Evolutionary conservation across 2,888 invertebrate genomes (phyloP).

Genomic region (Nematopogon swammerdamellus): DNA sequence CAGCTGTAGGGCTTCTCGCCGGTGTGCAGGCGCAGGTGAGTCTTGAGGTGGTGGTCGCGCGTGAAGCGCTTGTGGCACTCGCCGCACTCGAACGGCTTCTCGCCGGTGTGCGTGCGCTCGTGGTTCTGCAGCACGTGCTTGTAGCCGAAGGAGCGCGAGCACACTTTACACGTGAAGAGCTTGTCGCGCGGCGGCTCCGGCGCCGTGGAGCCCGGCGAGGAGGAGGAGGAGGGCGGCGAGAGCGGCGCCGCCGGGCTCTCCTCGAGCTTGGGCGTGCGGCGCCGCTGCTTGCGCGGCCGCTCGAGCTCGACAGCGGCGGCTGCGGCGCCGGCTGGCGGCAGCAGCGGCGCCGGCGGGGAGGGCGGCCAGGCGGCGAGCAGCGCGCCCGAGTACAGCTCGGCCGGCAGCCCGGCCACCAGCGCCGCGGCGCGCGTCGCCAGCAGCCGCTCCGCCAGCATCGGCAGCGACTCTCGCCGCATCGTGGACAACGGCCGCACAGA

Average conservation of each 20-base stretch:
- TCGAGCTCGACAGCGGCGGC: constrained; percentile 30
- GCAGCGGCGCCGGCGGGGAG: constrained; percentile 52
- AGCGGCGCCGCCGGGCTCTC: constrained; percentile 29
- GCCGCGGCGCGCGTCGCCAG: constrained; percentile 52
- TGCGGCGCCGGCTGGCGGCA: constrained; percentile 46
- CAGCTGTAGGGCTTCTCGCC: constrained; percentile 93
- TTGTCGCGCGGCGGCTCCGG: constrained; percentile 65
- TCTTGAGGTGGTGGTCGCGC: constrained; percentile 89
- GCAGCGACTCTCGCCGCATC: constrained; percentile 49
- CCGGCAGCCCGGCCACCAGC: constrained; percentile 55
- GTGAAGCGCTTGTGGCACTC: constrained; percentile 92
- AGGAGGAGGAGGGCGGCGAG: constrained; percentile 44
- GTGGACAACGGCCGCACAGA: constrained; percentile 46
- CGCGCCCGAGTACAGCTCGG: constrained; percentile 62
- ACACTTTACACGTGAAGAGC: constrained; percentile 84
- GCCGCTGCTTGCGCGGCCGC: constrained; percentile 39
- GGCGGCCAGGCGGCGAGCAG: constrained; percentile 56
- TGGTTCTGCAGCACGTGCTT: constrained; percentile 94
- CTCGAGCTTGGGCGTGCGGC: constrained; percentile 45
- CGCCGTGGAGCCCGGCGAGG: constrained; percentile 47
- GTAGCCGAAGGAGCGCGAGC: constrained; percentile 87
- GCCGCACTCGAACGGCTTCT: constrained; percentile 90
- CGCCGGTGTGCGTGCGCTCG: constrained; percentile 91
- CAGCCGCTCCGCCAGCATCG: constrained; percentile 50
- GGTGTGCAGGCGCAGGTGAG: constrained; percentile 89